Evolutionary conservation across 2,797 vertebrate species (phyloP).

Genomic region (Perodicticus potto): DNA sequence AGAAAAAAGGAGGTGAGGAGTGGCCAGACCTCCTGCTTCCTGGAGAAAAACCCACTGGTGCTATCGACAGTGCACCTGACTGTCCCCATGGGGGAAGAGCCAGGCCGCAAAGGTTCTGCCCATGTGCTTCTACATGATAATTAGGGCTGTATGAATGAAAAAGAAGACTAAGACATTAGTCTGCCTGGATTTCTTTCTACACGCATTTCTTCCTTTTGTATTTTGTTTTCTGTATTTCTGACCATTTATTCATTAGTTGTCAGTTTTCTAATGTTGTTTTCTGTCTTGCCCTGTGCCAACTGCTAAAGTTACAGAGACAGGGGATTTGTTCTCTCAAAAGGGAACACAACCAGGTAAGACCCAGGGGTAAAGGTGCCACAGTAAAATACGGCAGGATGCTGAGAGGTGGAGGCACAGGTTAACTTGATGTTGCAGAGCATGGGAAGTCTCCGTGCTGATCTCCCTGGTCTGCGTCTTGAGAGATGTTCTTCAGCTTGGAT

Average conservation of each 20-base stretch:
- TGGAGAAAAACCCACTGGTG: background rate
- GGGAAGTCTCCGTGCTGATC: fast-evolving
- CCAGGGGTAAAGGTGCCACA: background rate
- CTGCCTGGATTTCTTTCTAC: background rate
- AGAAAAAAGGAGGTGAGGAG: fast-evolving
- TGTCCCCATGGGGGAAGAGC: background rate
- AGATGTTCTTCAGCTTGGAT: too few relatives aligned
- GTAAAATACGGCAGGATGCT: background rate
- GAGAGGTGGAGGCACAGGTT: background rate
- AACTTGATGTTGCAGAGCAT: fast-evolving
- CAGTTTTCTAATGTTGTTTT: background rate
- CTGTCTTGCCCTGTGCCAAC: background rate
- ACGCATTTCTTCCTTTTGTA: background rate
- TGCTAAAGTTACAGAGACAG: background rate
- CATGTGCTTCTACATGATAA: background rate
- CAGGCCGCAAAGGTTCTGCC: background rate
- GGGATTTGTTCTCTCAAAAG: background rate
- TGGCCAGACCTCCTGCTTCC: background rate
- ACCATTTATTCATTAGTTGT: background rate
- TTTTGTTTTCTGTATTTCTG: background rate
- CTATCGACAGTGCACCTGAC: background rate
- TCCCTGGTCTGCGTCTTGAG: fast-evolving
- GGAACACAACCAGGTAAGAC: background rate
- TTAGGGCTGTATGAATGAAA: background rate
- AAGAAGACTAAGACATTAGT: background rate